These are phyloP conservation scores for Drosophila yakuba DNA, from an alignment of 1,140 invertebrate genomes.

Conservation along the genomic window DNA sequence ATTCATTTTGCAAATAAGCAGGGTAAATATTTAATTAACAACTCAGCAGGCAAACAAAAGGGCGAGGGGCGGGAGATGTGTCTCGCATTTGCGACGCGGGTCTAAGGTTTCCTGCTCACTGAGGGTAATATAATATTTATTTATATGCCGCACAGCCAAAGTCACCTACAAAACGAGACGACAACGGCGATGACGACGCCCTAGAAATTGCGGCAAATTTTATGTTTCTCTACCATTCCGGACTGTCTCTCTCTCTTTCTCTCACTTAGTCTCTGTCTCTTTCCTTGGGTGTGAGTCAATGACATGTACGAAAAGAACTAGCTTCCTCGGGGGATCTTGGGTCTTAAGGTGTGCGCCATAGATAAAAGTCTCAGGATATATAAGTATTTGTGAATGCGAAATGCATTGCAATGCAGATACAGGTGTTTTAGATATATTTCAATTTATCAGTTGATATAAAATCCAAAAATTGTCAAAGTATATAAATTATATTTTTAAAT, in stretches of 20 bases:
- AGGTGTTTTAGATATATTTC: no score
- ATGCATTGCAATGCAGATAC: no score
- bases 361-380: neutral
- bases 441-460: no score
- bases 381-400: no score
- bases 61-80: neutral
- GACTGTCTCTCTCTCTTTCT: neutral
- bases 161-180: conserved; percentile 52
- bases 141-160: conserved; percentile 68
- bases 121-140: conserved; percentile 79
- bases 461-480: no score
- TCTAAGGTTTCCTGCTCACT: conserved; percentile 62
- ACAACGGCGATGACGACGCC: conserved; percentile 35
- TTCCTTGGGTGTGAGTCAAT: conserved; percentile 43
- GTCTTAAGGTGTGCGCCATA: conserved; percentile 38
- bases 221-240: conserved; percentile 26
- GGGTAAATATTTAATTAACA: conserved; percentile 83
- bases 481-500: no score
- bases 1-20: conserved; percentile 83
- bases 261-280: neutral
- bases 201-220: conserved; percentile 54
- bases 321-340: conserved; percentile 34
- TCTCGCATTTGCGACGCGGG: conserved; percentile 31
- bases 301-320: conserved; percentile 43
- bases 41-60: conserved; percentile 53